Base-by-base conservation (phyloP, 2,888 invertebrate genomes). In the Myopa tessellatipennis region DNA sequence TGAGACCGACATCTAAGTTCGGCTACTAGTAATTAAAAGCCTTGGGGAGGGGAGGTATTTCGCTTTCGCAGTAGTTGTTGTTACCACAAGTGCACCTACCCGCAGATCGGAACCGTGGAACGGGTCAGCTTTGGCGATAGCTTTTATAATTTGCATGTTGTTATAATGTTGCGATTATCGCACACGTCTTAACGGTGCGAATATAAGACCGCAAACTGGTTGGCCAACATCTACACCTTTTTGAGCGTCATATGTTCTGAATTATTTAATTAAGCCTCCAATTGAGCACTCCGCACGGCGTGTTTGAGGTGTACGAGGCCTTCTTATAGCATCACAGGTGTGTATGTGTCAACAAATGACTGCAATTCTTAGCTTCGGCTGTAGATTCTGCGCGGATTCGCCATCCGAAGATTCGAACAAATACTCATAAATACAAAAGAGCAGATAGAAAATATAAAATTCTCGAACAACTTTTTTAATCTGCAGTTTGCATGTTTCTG, bases 231-330 rank as follows among this genome's bases (percentile, higher is more conserved):
- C 18, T 40, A 4, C 58, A 40, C 36, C 67, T n/a, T 68, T 68
- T 45, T 69, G 52, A 34, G 38, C 55, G 38, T 58, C 52, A 55
- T 75, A 58, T 68, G 74, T 58, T 67, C 74, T 75, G 40, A 75
- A 75, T 75, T 75, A 75, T 75, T 75, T 75, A 75, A 75, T 75
- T 75, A 75, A 75, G 74, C 55, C 74, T 75, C 68, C 74, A 74
- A 40, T 61, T 60, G 40, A 7, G 40, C 38, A 14, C 40, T 34
- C 18, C n/a, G 61, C 63, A 63, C 61, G 61, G 26, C n/a, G 61
- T 63, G 18, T 63, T n/a, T 6, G 58, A 58, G 69, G 34, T 4
- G 3, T 18, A 26, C 5, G 61, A 18, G 34, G 18, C 61, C 61
- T 34, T 6, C 61, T 63, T 26, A 63, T 10, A 34, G 61, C 61